A percentile compares a stretch with the other conserved stretches of the same genome.
Conservation (phyloP, 2,113 vertebrate species). For the Petaurus breviceps region DNA sequence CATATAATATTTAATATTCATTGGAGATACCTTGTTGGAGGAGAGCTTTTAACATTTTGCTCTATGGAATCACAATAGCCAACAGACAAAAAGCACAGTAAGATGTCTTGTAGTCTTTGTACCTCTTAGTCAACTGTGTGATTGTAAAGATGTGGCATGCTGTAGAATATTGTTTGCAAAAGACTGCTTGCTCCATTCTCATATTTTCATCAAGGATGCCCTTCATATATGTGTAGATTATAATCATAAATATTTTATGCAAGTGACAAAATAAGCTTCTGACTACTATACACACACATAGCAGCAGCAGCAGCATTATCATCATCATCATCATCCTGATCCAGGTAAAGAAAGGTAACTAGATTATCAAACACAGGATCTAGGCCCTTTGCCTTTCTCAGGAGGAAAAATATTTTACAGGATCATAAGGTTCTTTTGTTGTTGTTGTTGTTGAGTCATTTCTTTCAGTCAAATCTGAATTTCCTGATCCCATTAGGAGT, state of each 20-base stretch:
- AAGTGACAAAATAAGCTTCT: background rate
- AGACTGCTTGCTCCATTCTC: background rate
- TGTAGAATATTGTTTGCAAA: background rate
- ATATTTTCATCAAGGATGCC: background rate
- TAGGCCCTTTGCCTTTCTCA: background rate
- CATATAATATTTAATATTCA: background rate
- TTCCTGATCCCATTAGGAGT: background rate
- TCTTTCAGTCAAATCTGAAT: background rate
- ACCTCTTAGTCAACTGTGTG: background rate
- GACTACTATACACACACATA: too few relatives aligned
- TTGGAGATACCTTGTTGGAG: background rate
- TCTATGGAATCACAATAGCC: background rate
- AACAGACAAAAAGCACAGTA: background rate
- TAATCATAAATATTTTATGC: background rate
- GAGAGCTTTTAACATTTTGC: background rate
- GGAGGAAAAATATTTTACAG: slow-evolving; percentile 30
- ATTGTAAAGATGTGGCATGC: background rate
- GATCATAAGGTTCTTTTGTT: background rate
- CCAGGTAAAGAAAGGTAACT: background rate
- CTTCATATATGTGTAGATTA: background rate
- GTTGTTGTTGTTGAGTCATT: background rate
- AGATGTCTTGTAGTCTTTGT: background rate
- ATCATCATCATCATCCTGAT: background rate
- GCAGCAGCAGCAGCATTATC: background rate
- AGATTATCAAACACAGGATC: background rate